Percentiles rank a stretch among this genome's conserved stretches.
Conservation (phyloP, 2,888 invertebrate genomes). For the Drosophila villosipedis region DNA sequence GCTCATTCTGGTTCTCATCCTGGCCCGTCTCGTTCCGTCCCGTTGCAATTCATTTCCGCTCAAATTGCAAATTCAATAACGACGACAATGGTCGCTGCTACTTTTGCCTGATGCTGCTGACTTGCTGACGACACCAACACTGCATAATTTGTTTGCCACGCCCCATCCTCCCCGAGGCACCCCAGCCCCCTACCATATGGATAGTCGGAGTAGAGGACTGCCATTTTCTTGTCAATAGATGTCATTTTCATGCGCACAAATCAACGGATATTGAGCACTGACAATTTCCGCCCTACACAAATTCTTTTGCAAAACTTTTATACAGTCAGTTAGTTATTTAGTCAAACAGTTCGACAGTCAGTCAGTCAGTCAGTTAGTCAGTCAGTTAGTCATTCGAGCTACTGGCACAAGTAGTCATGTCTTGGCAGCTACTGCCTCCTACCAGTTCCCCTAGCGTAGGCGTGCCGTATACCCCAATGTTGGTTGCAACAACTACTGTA, state of each 20-base stretch:
- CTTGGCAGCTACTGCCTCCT: neutral
- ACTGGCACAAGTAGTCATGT: slow-evolving; percentile 1
- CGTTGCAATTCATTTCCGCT: slow-evolving; percentile 51
- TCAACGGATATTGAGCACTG: slow-evolving; percentile 79
- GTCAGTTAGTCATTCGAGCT: neutral
- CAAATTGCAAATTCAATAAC: slow-evolving; percentile 36
- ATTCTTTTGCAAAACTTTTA: slow-evolving; percentile 32
- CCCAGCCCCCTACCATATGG: too few species aligned
- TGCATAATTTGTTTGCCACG: slow-evolving; percentile 60
- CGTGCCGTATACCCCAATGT: neutral
- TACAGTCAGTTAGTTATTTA: slow-evolving; percentile 3
- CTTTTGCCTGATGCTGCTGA: slow-evolving; percentile 28
- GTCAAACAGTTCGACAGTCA: neutral
- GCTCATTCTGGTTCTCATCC: neutral
- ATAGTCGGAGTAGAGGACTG: slow-evolving; percentile 7
- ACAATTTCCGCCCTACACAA: slow-evolving; percentile 73
- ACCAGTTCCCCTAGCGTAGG: slow-evolving; percentile 7
- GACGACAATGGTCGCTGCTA: slow-evolving; percentile 43
- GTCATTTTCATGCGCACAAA: slow-evolving; percentile 75
- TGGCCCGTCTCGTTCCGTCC: neutral
- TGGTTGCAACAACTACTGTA: neutral
- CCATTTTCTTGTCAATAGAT: slow-evolving; percentile 69
- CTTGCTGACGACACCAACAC: slow-evolving; percentile 25
- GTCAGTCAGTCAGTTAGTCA: neutral
- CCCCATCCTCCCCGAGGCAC: neutral